A percentile compares a stretch with the other conserved stretches of the same genome.
phyloP scores from a whole-genome alignment of 2,113 vertebrate genomes.

The Capreolus pygargus region DNA sequence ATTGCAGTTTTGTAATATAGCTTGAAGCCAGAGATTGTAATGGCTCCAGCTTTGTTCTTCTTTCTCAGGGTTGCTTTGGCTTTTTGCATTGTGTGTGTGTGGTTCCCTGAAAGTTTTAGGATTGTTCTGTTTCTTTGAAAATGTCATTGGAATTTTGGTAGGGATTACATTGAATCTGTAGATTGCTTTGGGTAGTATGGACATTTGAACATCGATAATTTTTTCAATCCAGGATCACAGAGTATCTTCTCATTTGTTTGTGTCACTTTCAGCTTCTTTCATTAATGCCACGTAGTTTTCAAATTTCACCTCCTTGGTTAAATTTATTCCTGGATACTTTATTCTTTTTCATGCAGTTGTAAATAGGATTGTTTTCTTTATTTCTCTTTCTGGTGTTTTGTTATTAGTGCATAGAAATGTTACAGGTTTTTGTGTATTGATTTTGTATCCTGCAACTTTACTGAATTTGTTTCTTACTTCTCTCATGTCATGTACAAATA shows the following conservation, averaged over 20 bases:
- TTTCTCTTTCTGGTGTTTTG: neutral
- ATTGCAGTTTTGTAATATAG: neutral
- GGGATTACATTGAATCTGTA: neutral
- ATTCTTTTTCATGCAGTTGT: neutral
- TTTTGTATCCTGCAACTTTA: neutral
- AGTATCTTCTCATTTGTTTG: neutral
- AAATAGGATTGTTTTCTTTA: neutral
- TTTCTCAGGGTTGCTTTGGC: neutral
- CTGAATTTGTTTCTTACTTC: neutral
- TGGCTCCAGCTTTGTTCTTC: neutral
- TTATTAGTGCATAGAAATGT: neutral
- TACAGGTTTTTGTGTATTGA: neutral
- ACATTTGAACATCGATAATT: neutral
- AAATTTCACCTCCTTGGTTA: neutral
- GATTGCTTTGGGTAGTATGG: neutral
- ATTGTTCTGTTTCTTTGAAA: neutral
- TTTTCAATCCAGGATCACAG: neutral
- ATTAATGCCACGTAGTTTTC: neutral
- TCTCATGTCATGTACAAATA: neutral
- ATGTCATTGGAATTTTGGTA: neutral
- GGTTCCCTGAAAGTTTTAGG: neutral
- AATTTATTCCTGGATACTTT: neutral
- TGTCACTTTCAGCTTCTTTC: neutral
- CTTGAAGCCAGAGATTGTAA: neutral
- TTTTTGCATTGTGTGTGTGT: neutral